Conservation (phyloP, 2,113 vertebrate species). For the Sander vitreus region DNA sequence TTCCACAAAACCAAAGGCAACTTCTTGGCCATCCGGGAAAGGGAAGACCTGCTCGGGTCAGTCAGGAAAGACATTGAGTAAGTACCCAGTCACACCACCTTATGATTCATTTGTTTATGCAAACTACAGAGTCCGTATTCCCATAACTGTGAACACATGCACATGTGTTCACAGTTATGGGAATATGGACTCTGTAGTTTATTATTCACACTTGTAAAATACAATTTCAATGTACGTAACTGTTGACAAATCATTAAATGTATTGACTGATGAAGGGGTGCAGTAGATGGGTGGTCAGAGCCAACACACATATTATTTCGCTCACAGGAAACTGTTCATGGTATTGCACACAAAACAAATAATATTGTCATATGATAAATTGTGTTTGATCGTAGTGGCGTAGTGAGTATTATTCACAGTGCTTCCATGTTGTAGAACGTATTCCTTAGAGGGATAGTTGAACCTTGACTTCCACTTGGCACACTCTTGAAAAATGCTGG, state of each 20-base stretch:
- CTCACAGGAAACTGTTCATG: neutral
- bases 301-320: neutral
- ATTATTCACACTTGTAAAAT: neutral
- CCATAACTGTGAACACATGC: too few relatives aligned
- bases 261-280: neutral
- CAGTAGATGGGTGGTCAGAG: neutral
- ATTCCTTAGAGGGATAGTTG: slow-evolving; percentile 12
- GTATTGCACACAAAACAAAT: neutral
- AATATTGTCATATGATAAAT: neutral
- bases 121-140: too few relatives aligned
- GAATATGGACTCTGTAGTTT: neutral
- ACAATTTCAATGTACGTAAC: neutral
- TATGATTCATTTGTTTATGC: neutral
- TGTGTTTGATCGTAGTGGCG: slow-evolving; percentile 4
- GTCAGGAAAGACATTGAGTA: slow-evolving; percentile 98
- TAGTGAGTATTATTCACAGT: slow-evolving; percentile 9
- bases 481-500: slow-evolving; percentile 41
- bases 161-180: neutral
- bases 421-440: slow-evolving; percentile 4
- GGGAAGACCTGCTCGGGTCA: slow-evolving; percentile 96
- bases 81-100: slow-evolving; percentile 76
- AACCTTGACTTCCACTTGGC: slow-evolving; percentile 51
- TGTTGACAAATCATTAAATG: neutral
- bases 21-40: slow-evolving; percentile 94
- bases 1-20: slow-evolving; percentile 99